Evolutionary conservation across 2,797 vertebrate genomes (phyloP).

Genomic region (Hapalemur alaotrensis): DNA sequence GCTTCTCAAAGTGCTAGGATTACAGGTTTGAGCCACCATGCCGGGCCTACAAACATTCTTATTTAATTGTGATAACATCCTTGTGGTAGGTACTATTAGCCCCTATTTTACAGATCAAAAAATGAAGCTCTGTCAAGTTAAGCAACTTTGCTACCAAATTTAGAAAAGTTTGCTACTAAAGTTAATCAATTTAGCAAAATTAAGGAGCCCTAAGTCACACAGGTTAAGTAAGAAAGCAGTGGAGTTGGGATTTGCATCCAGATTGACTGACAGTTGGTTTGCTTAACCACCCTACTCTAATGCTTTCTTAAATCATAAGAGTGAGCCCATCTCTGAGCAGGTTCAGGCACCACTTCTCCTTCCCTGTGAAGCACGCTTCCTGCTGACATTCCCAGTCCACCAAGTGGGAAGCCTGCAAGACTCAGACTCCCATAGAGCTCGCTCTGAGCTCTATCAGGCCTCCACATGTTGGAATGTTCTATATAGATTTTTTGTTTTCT

Average conservation of each 20-base stretch:
- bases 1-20: neutral
- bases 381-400: neutral
- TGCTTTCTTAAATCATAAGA: neutral
- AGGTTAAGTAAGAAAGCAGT: neutral
- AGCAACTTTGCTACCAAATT: neutral
- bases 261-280: neutral
- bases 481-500: conserved; percentile 78
- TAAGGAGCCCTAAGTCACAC: neutral
- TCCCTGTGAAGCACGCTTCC: neutral
- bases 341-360: conserved; percentile 45
- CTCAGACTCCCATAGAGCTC: conserved; percentile 10
- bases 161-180: neutral
- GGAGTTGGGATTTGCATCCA: neutral
- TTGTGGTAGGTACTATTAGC: neutral
- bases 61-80: neutral
- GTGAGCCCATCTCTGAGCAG: neutral
- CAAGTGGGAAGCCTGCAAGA: conserved; percentile 1
- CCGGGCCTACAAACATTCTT: neutral
- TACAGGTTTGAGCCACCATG: neutral
- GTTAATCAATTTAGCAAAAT: neutral
- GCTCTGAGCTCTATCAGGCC: conserved; percentile 55
- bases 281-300: neutral
- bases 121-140: neutral
- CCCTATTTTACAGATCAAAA: neutral
- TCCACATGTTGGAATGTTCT: conserved; percentile 76